Conservation (phyloP, 2,113 vertebrate genomes). For the Mungos mungo region DNA sequence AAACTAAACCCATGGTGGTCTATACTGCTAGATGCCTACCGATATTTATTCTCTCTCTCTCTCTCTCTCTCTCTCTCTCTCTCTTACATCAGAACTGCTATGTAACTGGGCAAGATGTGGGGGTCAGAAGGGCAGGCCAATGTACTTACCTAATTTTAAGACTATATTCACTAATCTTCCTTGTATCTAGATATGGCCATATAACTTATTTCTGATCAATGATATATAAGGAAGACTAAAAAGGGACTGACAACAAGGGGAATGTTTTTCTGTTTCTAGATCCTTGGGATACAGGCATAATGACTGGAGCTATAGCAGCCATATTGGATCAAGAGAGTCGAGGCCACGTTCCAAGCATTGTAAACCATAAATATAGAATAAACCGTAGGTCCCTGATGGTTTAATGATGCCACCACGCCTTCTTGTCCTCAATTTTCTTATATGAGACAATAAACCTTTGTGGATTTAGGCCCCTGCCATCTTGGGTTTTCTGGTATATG, state of each 20-base stretch:
- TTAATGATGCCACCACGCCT: background rate
- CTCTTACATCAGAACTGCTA: background rate
- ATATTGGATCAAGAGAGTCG: background rate
- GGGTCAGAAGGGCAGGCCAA: too few relatives aligned
- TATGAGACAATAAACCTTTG: background rate
- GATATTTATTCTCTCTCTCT: background rate
- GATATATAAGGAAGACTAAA: background rate
- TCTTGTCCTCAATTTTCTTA: background rate
- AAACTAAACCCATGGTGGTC: background rate
- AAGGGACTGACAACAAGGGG: background rate
- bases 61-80: background rate
- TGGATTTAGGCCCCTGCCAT: background rate
- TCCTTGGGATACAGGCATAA: background rate
- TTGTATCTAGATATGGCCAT: background rate
- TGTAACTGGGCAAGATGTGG: background rate
- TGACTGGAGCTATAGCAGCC: background rate
- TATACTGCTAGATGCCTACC: background rate
- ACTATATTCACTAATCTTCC: background rate
- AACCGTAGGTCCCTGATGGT: background rate
- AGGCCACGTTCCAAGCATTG: background rate
- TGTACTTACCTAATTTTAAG: background rate
- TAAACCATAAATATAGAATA: background rate
- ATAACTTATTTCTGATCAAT: background rate
- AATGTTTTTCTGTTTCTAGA: background rate
- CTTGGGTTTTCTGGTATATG: background rate